Conservation (phyloP, 1,140 invertebrate species). For the Lordiphosa stackelbergi region DNA sequence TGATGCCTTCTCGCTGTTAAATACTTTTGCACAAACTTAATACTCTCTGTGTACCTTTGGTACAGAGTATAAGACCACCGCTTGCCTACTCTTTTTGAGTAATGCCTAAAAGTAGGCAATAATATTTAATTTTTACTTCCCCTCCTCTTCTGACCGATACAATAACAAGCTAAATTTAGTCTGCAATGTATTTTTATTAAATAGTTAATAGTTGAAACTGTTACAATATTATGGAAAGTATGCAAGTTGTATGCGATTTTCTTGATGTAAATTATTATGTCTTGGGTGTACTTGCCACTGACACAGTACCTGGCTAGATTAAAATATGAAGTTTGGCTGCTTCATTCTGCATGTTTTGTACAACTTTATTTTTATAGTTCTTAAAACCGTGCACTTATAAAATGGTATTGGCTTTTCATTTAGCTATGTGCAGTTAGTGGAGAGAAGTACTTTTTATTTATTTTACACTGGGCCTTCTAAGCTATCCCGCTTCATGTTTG, state of each 20-base stretch:
- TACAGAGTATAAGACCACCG: too few species aligned
- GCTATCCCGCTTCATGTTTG: neutral
- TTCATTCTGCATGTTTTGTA: too few species aligned
- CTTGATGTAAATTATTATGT: slow-evolving; percentile 21
- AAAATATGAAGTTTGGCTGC: slow-evolving; percentile 24
- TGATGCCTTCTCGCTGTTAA: too few species aligned
- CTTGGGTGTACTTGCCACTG: slow-evolving; percentile 31
- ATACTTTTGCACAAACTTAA: too few species aligned
- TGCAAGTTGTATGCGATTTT: slow-evolving; percentile 39
- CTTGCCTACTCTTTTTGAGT: too few species aligned
- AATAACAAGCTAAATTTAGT: slow-evolving; percentile 12
- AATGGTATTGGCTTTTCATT: slow-evolving; percentile 35
- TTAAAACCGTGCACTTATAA: slow-evolving; percentile 22
- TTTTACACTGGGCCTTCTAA: too few species aligned
- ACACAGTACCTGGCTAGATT: slow-evolving; percentile 29
- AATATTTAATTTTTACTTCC: neutral
- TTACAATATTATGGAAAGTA: slow-evolving; percentile 64
- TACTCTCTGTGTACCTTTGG: too few species aligned
- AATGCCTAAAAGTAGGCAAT: slow-evolving; percentile 18
- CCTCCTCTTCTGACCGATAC: neutral
- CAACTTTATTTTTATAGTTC: slow-evolving; percentile 13
- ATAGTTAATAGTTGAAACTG: slow-evolving; percentile 63
- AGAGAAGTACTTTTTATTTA: slow-evolving; percentile 24
- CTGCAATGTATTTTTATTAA: slow-evolving; percentile 61
- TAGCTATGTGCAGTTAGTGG: slow-evolving; percentile 36